Conservation (phyloP, 2,113 vertebrate species). For the Gobius niger region DNA sequence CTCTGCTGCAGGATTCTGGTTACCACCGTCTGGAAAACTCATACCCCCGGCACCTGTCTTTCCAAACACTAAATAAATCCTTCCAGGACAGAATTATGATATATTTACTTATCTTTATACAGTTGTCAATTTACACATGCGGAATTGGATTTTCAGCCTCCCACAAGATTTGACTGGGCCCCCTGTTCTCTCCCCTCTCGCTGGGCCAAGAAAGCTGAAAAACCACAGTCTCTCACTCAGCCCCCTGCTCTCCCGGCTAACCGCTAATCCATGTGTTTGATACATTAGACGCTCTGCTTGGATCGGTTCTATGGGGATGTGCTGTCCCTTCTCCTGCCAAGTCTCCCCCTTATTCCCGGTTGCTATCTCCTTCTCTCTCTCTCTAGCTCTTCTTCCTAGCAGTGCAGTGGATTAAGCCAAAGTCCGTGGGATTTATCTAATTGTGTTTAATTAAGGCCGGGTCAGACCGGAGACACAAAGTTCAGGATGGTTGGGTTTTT, state of each 20-base stretch:
- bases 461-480: conserved; percentile 59
- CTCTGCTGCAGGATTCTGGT: conserved; percentile 45
- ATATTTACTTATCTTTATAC: conserved; percentile 71
- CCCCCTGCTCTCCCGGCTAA: conserved; percentile 69
- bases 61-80: conserved; percentile 61
- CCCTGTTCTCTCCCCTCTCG: conserved; percentile 36
- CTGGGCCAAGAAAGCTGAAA: conserved; percentile 69
- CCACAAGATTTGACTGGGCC: conserved; percentile 67
- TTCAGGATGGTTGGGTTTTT: conserved; percentile 45
- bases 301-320: conserved; percentile 71
- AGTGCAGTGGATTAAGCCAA: conserved; percentile 71
- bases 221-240: conserved; percentile 69
- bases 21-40: conserved; percentile 65
- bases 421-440: conserved; percentile 77
- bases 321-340: conserved; percentile 70
- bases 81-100: conserved; percentile 57
- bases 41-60: conserved; percentile 64
- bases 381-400: conserved; percentile 42
- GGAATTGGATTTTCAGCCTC: conserved; percentile 62
- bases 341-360: conserved; percentile 49
- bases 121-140: conserved; percentile 75
- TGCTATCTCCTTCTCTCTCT: conserved; percentile 50
- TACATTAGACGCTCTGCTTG: conserved; percentile 75
- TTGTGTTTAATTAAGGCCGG: conserved; percentile 77
- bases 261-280: conserved; percentile 82